Conservation (phyloP, 2,888 invertebrate genomes). For the Leucozona laternaria region DNA sequence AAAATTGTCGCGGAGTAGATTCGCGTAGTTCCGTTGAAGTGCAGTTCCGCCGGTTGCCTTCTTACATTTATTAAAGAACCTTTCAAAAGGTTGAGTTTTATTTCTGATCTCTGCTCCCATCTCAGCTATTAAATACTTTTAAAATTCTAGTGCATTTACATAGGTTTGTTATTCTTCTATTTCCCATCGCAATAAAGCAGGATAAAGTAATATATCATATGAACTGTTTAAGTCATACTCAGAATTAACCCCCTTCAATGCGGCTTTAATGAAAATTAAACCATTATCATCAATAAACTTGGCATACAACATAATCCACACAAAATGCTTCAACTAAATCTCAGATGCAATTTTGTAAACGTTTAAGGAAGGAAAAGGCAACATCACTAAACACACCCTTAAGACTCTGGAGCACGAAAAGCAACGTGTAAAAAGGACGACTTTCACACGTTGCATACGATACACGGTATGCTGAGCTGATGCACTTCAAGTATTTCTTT, state of each 20-base stretch:
- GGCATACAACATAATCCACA: conserved; percentile 56
- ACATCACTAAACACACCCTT: conserved; percentile 45
- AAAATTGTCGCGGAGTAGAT: no score
- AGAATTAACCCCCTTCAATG: conserved; percentile 25
- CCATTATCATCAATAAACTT: conserved; percentile 66
- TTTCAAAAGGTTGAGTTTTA: no score
- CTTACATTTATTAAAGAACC: no score
- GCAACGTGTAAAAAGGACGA: conserved; percentile 9
- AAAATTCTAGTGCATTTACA: no score
- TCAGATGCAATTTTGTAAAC: conserved; percentile 27
- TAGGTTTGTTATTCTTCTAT: no score
- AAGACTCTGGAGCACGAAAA: not conserved
- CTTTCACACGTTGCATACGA: conserved; percentile 27
- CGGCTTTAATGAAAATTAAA: conserved; percentile 24
- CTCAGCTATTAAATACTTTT: no score
- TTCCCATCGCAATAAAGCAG: not conserved
- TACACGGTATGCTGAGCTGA: conserved; percentile 26
- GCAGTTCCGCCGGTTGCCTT: no score
- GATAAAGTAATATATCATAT: not conserved
- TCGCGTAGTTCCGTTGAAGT: no score
- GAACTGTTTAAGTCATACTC: not conserved
- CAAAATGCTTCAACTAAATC: conserved; percentile 37
- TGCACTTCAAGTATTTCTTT: conserved; percentile 45
- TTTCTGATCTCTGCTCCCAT: no score
- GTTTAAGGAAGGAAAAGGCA: conserved; percentile 36